Evolutionary conservation across 2,888 invertebrate species (phyloP), one percentile per base, ranked within the genome.

Genomic region (Dicroscelio sp.): DNA sequence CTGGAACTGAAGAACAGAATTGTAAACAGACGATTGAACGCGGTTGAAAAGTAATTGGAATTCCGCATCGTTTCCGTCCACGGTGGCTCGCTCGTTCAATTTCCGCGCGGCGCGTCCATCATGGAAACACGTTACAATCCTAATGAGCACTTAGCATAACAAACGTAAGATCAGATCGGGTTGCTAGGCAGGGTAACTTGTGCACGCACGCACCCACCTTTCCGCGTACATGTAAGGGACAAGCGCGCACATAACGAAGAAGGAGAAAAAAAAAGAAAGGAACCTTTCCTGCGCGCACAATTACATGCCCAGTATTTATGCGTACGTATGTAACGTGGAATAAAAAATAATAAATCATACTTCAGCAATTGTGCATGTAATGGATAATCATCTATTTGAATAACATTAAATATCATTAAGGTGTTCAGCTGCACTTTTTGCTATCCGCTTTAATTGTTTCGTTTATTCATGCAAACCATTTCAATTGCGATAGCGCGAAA

Each of bases 91-190:
- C 31, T 90, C 67, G 91, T 84, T 88, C 91, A 86, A 86, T 89
- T 91, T 91, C 91, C 88, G 91, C 86, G 86, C 88, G 38, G 31
- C 84, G 86, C 88, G 88, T 89, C 88, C 88, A 88, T 91, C 91
- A 86, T 88, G 91, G 78, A 91, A 91, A 91, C 91, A 91, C 91
- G 91, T 88, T 95, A 95, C 95, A 95, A 96, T 96, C 96, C 96
- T 96, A 96, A 96, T 95, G 96, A 96, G 96, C 96, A 96, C 96
- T 96, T 96, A 96, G 95, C 96, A 96, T 96, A 96, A 96, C 96
- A 96, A 96, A 96, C 96, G 95, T 91, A 94, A 95, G 95, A 95
- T 95, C 95, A 92, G 93, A 96, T 96, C 95, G 93, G 93, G 95
- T 95, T 95, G 94, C 94, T 94, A 93, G 92, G 93, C 94, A 92